Evolutionary conservation across 2,113 vertebrate genomes (phyloP).

Genomic region (Gorsachius goisagi): DNA sequence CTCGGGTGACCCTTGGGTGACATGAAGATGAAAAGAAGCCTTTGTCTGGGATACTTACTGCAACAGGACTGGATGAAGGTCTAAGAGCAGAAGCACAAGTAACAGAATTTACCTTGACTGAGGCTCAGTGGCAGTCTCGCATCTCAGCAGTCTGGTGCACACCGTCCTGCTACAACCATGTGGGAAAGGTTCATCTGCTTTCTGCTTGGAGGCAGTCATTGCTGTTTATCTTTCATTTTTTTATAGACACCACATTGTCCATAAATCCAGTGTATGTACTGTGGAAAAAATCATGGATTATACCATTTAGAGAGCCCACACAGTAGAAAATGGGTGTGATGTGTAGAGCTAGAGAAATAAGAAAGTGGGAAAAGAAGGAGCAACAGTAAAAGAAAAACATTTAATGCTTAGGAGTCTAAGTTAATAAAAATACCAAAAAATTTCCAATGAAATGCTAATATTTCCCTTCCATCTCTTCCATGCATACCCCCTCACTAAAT

Average conservation of each 20-base stretch:
- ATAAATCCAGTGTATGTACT: not conserved
- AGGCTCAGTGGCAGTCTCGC: not conserved
- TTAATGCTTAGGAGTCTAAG: not conserved
- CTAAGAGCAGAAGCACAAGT: not conserved
- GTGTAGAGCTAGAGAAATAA: not conserved
- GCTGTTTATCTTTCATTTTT: not conserved
- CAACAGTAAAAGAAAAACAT: conserved; percentile 18
- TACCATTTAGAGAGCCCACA: not conserved
- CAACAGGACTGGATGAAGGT: not conserved
- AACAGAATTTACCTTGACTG: not conserved
- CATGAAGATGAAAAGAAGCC: not conserved
- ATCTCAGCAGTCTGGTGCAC: not conserved
- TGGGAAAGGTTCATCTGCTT: not conserved
- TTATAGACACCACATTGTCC: not conserved
- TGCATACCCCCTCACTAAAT: not conserved
- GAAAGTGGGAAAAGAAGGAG: not conserved
- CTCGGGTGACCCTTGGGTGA: not conserved
- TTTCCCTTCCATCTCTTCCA: conserved; percentile 14
- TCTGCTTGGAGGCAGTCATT: not conserved
- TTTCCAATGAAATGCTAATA: conserved; percentile 32
- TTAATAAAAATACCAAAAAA: conserved; percentile 62
- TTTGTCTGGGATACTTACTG: not conserved
- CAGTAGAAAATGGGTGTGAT: conserved; percentile 20
- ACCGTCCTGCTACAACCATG: not conserved
- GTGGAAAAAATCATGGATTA: not conserved